Evolutionary conservation across 1,140 invertebrate species (phyloP).

Genomic region (Drosophila kurseongensis): DNA sequence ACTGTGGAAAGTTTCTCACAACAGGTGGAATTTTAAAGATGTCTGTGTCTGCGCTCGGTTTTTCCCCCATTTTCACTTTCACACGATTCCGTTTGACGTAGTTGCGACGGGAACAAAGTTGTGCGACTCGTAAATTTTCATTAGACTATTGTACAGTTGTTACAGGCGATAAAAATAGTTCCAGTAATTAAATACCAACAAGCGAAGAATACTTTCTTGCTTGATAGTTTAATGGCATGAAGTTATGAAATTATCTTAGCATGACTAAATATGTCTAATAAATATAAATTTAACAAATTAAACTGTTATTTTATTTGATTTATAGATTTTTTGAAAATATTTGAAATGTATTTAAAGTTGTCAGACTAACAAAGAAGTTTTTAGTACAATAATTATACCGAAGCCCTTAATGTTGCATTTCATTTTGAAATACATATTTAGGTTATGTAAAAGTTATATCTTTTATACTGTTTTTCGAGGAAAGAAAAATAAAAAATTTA

Average conservation of each 20-base stretch:
- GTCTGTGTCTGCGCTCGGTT: constrained; percentile 3
- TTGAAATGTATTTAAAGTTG: neutral
- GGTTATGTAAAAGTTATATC: too few species aligned
- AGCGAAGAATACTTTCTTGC: neutral
- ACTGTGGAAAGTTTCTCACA: constrained; percentile 59
- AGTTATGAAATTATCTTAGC: too few species aligned
- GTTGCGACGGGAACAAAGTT: constrained; percentile 31
- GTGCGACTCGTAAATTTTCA: constrained; percentile 61
- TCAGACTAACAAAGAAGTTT: too few species aligned
- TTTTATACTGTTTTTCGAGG: too few species aligned
- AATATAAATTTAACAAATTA: neutral
- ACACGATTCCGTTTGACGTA: constrained; percentile 52
- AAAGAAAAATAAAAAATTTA: too few species aligned
- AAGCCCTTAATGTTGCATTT: too few species aligned
- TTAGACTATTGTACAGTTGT: constrained; percentile 46
- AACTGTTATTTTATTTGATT: too few species aligned
- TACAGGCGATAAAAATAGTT: constrained; percentile 39
- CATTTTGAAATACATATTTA: too few species aligned
- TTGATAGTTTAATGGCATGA: neutral
- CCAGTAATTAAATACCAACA: constrained; percentile 23
- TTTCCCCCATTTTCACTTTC: constrained; percentile 22
- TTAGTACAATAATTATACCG: too few species aligned
- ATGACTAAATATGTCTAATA: neutral
- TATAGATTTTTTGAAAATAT: neutral
- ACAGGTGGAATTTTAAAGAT: constrained; percentile 68